Conservation (phyloP, 2,888 invertebrate genomes). For the Agriopis leucophaearia region DNA sequence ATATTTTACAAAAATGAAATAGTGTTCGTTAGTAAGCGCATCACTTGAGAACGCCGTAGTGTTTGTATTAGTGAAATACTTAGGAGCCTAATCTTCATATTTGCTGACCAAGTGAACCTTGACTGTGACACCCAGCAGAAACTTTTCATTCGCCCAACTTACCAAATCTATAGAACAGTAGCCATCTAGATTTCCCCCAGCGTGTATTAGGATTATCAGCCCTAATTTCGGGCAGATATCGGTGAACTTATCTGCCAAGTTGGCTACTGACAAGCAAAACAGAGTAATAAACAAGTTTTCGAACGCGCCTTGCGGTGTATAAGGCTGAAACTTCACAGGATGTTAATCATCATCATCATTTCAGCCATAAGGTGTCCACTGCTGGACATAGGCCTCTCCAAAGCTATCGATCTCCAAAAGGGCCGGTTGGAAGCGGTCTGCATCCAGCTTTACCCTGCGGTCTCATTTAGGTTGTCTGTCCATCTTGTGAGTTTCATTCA, state of each 20-base stretch:
- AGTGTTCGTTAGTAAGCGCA: too few relatives aligned
- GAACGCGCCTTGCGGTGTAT: constrained; percentile 14
- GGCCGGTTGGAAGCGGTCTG: too few relatives aligned
- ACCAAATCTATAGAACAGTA: constrained; percentile 14
- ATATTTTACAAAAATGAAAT: too few relatives aligned
- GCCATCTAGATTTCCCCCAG: constrained; percentile 21
- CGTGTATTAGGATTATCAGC: constrained; percentile 30
- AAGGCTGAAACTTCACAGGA: neutral
- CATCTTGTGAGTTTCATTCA: too few relatives aligned
- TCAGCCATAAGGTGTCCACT: too few relatives aligned
- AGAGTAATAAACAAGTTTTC: constrained; percentile 41
- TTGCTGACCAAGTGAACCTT: neutral
- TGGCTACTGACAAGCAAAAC: constrained; percentile 38
- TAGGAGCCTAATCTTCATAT: neutral
- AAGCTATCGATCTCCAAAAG: too few relatives aligned
- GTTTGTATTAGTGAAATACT: too few relatives aligned
- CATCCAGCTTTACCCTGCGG: too few relatives aligned
- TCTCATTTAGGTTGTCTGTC: too few relatives aligned
- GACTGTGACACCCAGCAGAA: constrained; percentile 6
- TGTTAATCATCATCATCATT: neutral
- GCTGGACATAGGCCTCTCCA: too few relatives aligned
- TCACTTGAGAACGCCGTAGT: too few relatives aligned
- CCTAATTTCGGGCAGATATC: constrained; percentile 37
- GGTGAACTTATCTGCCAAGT: constrained; percentile 44
- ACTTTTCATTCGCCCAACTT: constrained; percentile 3